A percentile compares a stretch with the other conserved stretches of the same genome.
These are phyloP conservation scores for Mormyrops attenuatus DNA, from an alignment of 2,797 vertebrate species.

Conservation along the genomic window DNA sequence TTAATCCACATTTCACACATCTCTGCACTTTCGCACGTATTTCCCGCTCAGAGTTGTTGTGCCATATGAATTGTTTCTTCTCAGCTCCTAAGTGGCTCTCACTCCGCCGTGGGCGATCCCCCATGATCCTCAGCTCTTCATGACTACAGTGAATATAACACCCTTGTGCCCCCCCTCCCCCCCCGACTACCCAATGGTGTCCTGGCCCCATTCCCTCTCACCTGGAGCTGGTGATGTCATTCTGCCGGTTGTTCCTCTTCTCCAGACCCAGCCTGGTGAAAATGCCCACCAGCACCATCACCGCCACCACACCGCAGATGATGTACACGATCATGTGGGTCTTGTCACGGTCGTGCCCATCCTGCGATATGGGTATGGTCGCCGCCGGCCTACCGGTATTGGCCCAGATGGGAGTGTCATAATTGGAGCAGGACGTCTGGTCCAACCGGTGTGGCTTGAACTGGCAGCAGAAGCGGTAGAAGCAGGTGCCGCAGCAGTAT, in stretches of 20 bases:
- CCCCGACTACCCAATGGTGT: slow-evolving; percentile 16
- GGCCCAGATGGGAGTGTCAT: slow-evolving; percentile 94
- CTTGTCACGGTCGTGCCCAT: slow-evolving; percentile 75
- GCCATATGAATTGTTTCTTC: not conserved
- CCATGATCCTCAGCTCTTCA: not conserved
- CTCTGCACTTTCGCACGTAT: not conserved
- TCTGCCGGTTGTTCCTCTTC: slow-evolving; percentile 69
- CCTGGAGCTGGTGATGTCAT: slow-evolving; percentile 70
- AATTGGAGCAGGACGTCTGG: slow-evolving; percentile 95
- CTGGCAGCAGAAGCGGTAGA: slow-evolving; percentile 97
- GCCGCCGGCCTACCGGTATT: slow-evolving; percentile 85
- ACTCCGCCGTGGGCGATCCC: not conserved
- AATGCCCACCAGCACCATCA: slow-evolving; percentile 92
- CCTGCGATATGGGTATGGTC: slow-evolving; percentile 70
- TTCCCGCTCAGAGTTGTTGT: not conserved
- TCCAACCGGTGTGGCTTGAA: slow-evolving; percentile 85
- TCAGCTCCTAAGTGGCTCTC: not conserved
- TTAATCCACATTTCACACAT: not conserved
- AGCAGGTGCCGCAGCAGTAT: slow-evolving; percentile 94
- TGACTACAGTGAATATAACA: not conserved
- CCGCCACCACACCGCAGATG: slow-evolving; percentile 91
- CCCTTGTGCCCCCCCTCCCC: not conserved
- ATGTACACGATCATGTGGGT: slow-evolving; percentile 96
- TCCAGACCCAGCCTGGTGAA: slow-evolving; percentile 90
- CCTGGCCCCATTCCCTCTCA: slow-evolving; percentile 44